Conservation (phyloP, 2,113 vertebrate genomes). For the Pampusana beccarii region DNA sequence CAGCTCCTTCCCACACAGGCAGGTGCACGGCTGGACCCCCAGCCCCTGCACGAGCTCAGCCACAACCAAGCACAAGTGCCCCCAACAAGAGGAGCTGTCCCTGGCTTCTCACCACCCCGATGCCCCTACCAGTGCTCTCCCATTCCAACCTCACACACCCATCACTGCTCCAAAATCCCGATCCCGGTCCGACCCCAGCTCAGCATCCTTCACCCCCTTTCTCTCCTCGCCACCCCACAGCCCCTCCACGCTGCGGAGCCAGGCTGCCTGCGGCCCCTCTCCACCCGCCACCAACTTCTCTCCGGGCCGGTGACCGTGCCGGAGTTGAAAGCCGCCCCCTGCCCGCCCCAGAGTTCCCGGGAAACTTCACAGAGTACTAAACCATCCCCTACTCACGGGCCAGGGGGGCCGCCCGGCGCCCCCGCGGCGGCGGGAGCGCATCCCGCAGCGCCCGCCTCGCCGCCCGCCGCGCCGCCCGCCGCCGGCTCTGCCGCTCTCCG, state of each 20-base stretch:
- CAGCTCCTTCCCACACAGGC: neutral
- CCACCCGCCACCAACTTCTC: neutral
- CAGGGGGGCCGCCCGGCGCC: neutral
- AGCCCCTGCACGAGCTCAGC: neutral
- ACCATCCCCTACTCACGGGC: constrained; percentile 44
- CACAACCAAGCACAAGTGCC: neutral
- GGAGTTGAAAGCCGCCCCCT: neutral
- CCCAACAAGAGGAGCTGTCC: neutral
- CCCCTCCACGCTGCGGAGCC: neutral
- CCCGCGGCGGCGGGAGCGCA: constrained; percentile 20
- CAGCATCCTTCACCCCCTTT: neutral
- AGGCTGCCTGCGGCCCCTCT: neutral
- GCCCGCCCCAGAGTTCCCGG: neutral
- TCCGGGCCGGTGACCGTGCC: neutral
- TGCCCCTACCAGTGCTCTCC: neutral
- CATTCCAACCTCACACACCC: neutral
- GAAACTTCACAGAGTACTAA: neutral
- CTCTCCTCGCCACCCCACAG: neutral
- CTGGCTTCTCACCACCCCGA: neutral
- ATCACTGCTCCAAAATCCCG: neutral
- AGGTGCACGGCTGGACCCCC: rapidly evolving
- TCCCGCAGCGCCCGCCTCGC: neutral
- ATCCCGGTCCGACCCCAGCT: no score
- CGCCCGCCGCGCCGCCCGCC: neutral
- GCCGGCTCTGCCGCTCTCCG: neutral